These are phyloP conservation scores for Strigamia transsilvanica DNA, from an alignment of 2,888 invertebrate genomes.

Conservation along the genomic window DNA sequence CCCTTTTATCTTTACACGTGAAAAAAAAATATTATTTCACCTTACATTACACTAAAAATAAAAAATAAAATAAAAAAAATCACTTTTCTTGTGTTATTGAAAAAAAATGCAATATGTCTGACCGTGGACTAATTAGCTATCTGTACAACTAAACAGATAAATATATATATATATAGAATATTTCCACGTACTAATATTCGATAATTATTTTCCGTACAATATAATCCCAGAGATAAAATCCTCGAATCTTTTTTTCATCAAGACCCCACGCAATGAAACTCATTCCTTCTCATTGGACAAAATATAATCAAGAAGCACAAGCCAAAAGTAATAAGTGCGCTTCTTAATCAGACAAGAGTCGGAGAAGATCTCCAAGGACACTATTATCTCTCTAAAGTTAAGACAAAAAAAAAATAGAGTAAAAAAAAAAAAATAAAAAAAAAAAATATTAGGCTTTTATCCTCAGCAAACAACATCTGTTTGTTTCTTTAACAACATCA, in stretches of 20 bases:
- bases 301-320: conserved; percentile 37
- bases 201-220: conserved; percentile 13
- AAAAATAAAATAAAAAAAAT: not conserved
- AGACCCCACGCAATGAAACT: conserved; percentile 6
- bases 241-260: conserved; percentile 20
- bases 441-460: conserved; percentile 17
- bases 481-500: conserved; percentile 45
- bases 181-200: not conserved
- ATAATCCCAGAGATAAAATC: conserved; percentile 14
- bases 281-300: conserved; percentile 45
- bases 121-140: not conserved
- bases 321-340: conserved; percentile 40
- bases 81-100: not conserved
- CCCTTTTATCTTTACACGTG: not conserved
- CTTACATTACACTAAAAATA: not conserved
- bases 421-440: conserved; percentile 35
- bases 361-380: conserved; percentile 29
- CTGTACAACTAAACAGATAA: not conserved
- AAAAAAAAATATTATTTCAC: not conserved
- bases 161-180: too few relatives aligned
- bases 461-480: conserved; percentile 39
- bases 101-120: conserved; percentile 5
- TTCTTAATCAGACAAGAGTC: conserved; percentile 38
- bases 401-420: not conserved
- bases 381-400: conserved; percentile 28